A percentile compares a stretch with the other conserved stretches of the same genome.
phyloP scores from a whole-genome alignment of 2,797 vertebrate genomes.

The Coregonus sp. region DNA sequence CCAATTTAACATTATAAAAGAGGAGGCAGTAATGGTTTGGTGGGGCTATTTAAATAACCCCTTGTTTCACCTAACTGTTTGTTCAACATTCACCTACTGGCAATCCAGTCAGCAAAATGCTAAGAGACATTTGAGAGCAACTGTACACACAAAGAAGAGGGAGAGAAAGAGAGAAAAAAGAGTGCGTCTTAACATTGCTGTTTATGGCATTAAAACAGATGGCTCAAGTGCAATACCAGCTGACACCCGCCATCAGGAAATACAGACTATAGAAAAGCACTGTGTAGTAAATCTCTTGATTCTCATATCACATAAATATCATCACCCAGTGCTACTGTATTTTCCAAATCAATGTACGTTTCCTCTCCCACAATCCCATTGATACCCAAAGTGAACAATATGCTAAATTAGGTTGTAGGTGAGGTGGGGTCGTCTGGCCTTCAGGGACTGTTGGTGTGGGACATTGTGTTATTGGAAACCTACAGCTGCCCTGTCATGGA shows the following conservation, averaged over 20 bases:
- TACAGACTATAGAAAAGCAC: conserved; percentile 15
- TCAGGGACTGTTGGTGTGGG: not conserved
- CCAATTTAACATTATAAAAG: no score
- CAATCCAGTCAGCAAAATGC: conserved; percentile 27
- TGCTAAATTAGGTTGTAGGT: not conserved
- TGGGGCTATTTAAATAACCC: not conserved
- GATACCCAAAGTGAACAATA: not conserved
- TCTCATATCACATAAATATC: conserved; percentile 2
- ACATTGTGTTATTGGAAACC: not conserved
- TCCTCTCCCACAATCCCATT: not conserved
- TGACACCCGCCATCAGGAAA: conserved; percentile 19
- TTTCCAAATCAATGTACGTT: not conserved
- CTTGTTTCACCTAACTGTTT: conserved; percentile 16
- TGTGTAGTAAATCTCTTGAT: conserved; percentile 20
- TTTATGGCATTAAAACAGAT: conserved; percentile 14
- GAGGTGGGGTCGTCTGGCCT: not conserved
- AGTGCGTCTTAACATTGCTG: not conserved
- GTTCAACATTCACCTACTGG: not conserved
- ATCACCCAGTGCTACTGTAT: no score
- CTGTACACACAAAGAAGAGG: conserved; percentile 2
- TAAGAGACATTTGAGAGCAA: not conserved
- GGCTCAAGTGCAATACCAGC: conserved; percentile 36
- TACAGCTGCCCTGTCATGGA: not conserved
- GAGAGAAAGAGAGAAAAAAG: not conserved
- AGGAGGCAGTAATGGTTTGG: no score